phyloP scores from a whole-genome alignment of 2,113 vertebrate species.

The Heterotilapia buettikoferi region DNA sequence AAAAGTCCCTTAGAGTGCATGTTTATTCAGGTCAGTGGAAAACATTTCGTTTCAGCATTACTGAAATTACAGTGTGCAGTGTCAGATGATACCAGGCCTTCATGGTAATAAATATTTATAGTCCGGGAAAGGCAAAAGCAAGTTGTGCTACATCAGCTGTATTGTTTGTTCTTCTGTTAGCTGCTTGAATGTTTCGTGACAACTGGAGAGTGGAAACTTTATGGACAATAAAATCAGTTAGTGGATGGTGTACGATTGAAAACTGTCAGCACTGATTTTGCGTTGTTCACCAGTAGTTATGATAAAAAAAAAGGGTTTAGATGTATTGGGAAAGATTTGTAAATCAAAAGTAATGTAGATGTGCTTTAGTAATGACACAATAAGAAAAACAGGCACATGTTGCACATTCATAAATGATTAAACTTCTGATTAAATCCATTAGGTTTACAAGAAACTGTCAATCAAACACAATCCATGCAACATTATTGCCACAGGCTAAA shows the following conservation, averaged over 20 bases:
- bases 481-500: neutral
- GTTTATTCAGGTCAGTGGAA: neutral
- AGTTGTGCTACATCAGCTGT: neutral
- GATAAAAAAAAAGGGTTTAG: neutral
- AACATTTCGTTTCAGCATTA: neutral
- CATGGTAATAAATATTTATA: neutral
- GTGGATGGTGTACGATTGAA: accelerated
- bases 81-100: neutral
- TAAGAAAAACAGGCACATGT: neutral
- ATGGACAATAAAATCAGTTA: neutral
- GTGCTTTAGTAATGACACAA: neutral
- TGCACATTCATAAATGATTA: neutral
- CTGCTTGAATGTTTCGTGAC: neutral
- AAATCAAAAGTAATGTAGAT: neutral
- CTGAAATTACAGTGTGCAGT: neutral
- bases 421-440: neutral
- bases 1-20: neutral
- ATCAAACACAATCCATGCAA: neutral
- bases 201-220: neutral
- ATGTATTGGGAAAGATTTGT: neutral
- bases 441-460: neutral
- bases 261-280: neutral
- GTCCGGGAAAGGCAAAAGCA: neutral
- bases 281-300: neutral
- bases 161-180: neutral